Conservation (phyloP, 2,113 vertebrate genomes). For the Pelecanus crispus region DNA sequence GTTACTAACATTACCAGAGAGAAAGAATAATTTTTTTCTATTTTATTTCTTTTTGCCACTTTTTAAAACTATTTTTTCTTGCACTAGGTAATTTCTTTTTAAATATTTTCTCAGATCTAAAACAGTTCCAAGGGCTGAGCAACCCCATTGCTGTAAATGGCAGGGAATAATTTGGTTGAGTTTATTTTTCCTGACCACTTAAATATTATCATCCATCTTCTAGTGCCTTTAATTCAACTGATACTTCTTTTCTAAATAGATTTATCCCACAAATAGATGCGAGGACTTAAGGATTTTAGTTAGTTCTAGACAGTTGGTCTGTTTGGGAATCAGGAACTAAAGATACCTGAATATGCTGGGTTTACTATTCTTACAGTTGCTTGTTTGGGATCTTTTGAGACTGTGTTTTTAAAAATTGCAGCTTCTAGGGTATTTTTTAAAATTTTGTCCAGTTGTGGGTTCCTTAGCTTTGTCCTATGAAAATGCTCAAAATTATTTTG, state of each 20-base stretch:
- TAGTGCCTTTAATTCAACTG: not conserved
- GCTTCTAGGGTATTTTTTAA: not conserved
- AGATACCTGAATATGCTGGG: not conserved
- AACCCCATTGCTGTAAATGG: not conserved
- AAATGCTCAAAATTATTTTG: not conserved
- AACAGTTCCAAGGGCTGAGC: not conserved
- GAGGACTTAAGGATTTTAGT: not conserved
- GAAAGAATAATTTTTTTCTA: not conserved
- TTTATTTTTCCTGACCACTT: not conserved
- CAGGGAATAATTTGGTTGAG: not conserved
- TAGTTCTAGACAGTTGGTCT: not conserved
- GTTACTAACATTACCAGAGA: not conserved
- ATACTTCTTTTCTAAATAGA: not conserved
- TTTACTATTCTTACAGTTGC: not conserved
- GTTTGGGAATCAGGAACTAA: not conserved
- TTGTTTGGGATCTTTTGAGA: not conserved
- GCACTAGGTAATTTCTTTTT: not conserved
- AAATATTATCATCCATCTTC: not conserved
- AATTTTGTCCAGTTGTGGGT: not conserved
- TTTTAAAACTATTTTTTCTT: not conserved
- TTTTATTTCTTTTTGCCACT: not conserved
- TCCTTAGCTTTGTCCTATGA: not conserved
- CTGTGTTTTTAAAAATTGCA: not conserved
- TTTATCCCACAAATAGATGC: not conserved
- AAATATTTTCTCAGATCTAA: not conserved